Base-by-base conservation (phyloP, 2,113 vertebrate species). In the Oncorhynchus tshawytscha region DNA sequence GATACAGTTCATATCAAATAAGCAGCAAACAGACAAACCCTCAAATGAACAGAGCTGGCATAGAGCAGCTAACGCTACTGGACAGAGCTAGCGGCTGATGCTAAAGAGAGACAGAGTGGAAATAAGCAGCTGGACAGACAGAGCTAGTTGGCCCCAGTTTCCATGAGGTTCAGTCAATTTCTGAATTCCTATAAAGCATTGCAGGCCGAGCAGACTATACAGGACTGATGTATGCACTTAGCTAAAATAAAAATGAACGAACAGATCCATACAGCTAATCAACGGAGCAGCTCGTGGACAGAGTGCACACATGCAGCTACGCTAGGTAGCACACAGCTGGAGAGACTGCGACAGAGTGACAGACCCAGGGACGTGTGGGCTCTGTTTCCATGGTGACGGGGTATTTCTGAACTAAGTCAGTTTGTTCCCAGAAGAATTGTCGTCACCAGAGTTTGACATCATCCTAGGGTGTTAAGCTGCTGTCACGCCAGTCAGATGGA, bases 181-280 rank as follows among this genome's bases (percentile, higher is more conserved):
- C 27, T 27, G 13, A 31, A 72, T 62, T 70, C 25, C 68, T 70
- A 70, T 39, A 5, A 54, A 20, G 15, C 16, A 20, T 7, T 39
- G 66, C 66, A 39, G 66, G 29, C 27, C 6, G 66, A 20, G 66
- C 66, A 39, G 31, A 68, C 18, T 68, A 16, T 34, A 20, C 25
- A 68, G 13, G 18, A 15, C 66, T 18, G 7, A 34, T 15, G 24
- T 5, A 9, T 29, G 12, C 11, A 16, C 65, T 12, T 5, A 67
- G 20, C 65, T 13, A 31, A 67, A 87, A 90, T 13, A 29, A 16
- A 87, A 90, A 7, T 1, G n/a, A 70, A 48, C 39, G 22, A 16
- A 48, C 59, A 48, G 78, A 18, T 22, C 78, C 74, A 70, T 76
- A 39, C 81, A 72, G 74, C 39, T 9, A 57, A 27, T 22, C 59